Base-by-base conservation (phyloP, 2,888 invertebrate species). In the Elegia similella region DNA sequence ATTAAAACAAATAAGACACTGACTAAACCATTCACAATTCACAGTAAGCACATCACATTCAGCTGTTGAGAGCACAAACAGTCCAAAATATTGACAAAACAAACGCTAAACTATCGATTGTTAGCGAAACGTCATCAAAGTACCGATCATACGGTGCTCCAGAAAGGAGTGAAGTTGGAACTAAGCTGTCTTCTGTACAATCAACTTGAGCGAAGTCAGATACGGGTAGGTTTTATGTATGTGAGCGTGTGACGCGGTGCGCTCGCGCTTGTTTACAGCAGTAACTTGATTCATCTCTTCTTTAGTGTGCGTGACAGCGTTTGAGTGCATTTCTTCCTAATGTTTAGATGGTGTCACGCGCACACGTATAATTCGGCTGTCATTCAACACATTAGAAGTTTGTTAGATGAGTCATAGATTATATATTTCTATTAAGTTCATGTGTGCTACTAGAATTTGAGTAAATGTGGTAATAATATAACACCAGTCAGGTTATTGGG, bases 31-130 rank as follows among this genome's bases (percentile, higher is more conserved):
- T 55, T 32, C 72, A 75, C 76, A 58, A 67, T 46, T 61, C 65
- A 66, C 59, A 56, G 56, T 65, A 54, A 59, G 59, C 62, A 64
- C 63, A 64, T 29, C 61, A 62, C 66, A 59, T 34, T 10, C 23
- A 48, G 48, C 55, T 56, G 60, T 66, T 65, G 67, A 59, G 55
- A 42, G 56, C 42, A 56, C 54, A 55, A 61, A 74, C 71, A 72
- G 71, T 75, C 73, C 72, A 63, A 64, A 67, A 70, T 87, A 88
- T 88, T 86, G 85, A 88, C 86, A 84, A 83, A 88, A 87, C 88
- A 85, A 82, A 78, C 71, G 74, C 68, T 70, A 73, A 74, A 76
- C 79, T 68, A 73, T 75, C 75, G 74, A 82, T 80, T 82, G 82
- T 86, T 79, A 66, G 63, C 60, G 59, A 75, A 80, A 87, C 87